Evolutionary conservation across 1,140 invertebrate genomes (phyloP), one percentile per base, ranked within the genome.

Genomic region (Drosophila rhopaloa): DNA sequence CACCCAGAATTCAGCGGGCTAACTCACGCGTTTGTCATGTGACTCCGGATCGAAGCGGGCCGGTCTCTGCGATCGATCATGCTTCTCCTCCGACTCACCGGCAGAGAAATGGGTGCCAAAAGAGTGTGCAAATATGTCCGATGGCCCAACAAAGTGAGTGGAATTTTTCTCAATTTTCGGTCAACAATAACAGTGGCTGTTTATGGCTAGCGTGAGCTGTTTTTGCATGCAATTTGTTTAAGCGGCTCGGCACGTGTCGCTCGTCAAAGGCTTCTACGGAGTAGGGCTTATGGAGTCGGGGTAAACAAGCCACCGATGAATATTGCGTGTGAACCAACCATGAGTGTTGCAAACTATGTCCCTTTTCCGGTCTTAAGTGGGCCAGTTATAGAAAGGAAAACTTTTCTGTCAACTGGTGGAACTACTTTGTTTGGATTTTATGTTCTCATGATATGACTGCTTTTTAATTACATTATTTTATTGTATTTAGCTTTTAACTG

Each of bases 11-110:
- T 79, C 53, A 58, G 67, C 40, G 66, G 60, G 61, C 50, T 61
- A 75, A 81, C 76, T 79, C 83, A 88, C 83, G 83, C 76, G 76
- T 89, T 80, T 83, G 55, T 88, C 83, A 88, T 88, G 83, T 88
- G 83, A 86, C 76, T 80, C 29, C 51, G 47, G 16, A 32, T 29
- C 14, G 55, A 29, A 32, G 4, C 13, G 27, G 47, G 14, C 41
- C 3, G 6, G 47, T 37, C 55, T 72, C 65, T 71, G 29, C 41
- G n/a, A 19, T 24, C 38, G 38, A 43, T 47, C 47, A 67, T 32
- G 38, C 46, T 29, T 32, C 50, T 55, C 14, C 53, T 24, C 37
- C 19, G 8, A 10, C 35, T 14, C 16, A 43, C 35, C 43, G n/a
- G 32, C 43, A 19, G 10, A 55, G 10, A 44, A 65, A 53, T 76